These are phyloP conservation scores for Dioctria linearis DNA, from an alignment of 2,888 invertebrate species.

Conservation along the genomic window DNA sequence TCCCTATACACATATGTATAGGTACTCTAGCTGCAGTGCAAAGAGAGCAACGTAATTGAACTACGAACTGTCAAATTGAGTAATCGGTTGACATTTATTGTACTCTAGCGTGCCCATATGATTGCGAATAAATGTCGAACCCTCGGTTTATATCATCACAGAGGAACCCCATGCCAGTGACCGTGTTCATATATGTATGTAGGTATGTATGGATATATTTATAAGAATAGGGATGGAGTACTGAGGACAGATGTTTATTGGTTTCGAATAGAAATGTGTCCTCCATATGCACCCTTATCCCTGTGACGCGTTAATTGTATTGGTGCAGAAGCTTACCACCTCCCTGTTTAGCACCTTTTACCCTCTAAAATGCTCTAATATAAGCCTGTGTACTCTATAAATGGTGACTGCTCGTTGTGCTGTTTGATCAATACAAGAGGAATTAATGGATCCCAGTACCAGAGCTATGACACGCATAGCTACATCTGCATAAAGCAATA, in stretches of 20 bases:
- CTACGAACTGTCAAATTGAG: conserved; percentile 50
- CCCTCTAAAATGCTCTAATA: no score
- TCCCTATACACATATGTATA: neutral
- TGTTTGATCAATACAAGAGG: conserved; percentile 39
- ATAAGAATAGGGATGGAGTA: neutral
- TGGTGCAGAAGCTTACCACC: conserved; percentile 26
- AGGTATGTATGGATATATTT: no score
- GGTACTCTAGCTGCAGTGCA: neutral
- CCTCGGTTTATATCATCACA: neutral
- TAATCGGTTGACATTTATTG: conserved; percentile 52
- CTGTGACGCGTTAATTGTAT: conserved; percentile 28
- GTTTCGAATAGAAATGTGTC: conserved; percentile 42
- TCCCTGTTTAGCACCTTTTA: conserved; percentile 25
- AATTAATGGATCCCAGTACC: neutral
- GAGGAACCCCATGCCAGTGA: conserved; percentile 7
- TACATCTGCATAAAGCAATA: conserved; percentile 48
- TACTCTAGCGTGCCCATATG: conserved; percentile 46
- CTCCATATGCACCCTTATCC: conserved; percentile 36
- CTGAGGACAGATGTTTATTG: conserved; percentile 50
- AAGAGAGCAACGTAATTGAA: conserved; percentile 24
- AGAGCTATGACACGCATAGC: conserved; percentile 31
- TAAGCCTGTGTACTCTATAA: neutral
- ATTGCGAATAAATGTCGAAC: conserved; percentile 17
- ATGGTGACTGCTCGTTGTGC: neutral
- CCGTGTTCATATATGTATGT: neutral